Evolutionary conservation across 2,113 vertebrate species (phyloP).

Genomic region (Urocitellus parryii): DNA sequence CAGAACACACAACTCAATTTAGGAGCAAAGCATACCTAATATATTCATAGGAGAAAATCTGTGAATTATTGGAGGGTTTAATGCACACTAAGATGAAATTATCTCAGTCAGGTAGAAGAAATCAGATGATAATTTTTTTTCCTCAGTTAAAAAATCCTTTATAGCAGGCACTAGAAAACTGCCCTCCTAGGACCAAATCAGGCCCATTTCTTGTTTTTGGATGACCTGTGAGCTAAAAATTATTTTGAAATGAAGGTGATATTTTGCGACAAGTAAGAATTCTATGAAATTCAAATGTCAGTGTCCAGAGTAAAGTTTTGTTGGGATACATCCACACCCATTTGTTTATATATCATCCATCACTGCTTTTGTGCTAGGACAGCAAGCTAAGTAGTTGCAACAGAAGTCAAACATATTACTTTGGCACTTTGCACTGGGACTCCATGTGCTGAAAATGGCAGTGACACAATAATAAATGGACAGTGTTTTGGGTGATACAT

Average conservation of each 20-base stretch:
- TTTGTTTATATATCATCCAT: background rate
- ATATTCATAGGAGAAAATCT: background rate
- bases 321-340: background rate
- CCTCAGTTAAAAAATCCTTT: background rate
- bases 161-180: background rate
- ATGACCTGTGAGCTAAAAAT: background rate
- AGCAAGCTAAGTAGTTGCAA: background rate
- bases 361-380: background rate
- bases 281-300: conserved; percentile 8
- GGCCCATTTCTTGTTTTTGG: background rate
- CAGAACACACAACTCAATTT: background rate
- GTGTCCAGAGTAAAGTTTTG: background rate
- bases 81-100: background rate
- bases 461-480: background rate
- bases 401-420: background rate
- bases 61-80: background rate
- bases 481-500: background rate
- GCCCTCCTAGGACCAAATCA: background rate
- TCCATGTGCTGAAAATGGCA: background rate
- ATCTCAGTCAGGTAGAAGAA: background rate
- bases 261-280: conserved; percentile 33
- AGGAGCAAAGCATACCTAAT: background rate
- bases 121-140: background rate
- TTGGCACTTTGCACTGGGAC: background rate
- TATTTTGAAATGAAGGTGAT: background rate